These are phyloP conservation scores for Tachyglossus aculeatus DNA, from an alignment of 2,797 vertebrate species.

Conservation along the genomic window DNA sequence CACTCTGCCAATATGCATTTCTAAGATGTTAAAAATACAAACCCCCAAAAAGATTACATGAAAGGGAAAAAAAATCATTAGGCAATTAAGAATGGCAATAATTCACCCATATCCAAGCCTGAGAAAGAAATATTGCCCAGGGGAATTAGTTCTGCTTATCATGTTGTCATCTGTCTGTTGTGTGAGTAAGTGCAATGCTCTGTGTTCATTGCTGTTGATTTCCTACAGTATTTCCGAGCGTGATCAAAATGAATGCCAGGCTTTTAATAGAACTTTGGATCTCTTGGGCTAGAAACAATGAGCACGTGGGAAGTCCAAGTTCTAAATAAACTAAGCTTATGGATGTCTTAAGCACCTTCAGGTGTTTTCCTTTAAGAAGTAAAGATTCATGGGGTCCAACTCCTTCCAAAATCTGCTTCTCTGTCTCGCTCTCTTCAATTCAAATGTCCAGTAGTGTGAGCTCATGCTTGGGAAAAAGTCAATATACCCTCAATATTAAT, in stretches of 20 bases:
- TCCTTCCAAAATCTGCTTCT: no score
- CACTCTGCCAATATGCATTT: slow-evolving; percentile 81
- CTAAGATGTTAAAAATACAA: slow-evolving; percentile 71
- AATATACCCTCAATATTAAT: background rate
- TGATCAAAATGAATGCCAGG: slow-evolving; percentile 18
- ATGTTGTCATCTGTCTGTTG: slow-evolving; percentile 65
- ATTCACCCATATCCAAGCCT: slow-evolving; percentile 72
- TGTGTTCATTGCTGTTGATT: slow-evolving; percentile 41
- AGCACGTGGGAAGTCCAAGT: slow-evolving; percentile 16
- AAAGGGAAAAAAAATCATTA: slow-evolving; percentile 73
- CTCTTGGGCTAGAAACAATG: slow-evolving; percentile 29
- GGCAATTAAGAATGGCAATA: slow-evolving; percentile 71
- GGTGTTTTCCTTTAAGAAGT: background rate
- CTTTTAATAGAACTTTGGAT: slow-evolving; percentile 46
- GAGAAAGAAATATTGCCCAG: slow-evolving; percentile 71
- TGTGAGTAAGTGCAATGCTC: slow-evolving; percentile 38
- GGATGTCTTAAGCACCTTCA: slow-evolving; percentile 11
- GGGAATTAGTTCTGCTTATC: slow-evolving; percentile 64
- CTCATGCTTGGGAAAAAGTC: no score
- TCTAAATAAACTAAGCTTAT: slow-evolving; percentile 39
- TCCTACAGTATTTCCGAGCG: slow-evolving; percentile 48
- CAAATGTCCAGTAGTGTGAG: background rate
- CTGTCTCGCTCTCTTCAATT: no score
- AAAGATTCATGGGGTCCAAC: no score
- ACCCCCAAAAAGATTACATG: slow-evolving; percentile 58